Conservation (phyloP, 2,888 invertebrate genomes). For the Endotricha flammealis region DNA sequence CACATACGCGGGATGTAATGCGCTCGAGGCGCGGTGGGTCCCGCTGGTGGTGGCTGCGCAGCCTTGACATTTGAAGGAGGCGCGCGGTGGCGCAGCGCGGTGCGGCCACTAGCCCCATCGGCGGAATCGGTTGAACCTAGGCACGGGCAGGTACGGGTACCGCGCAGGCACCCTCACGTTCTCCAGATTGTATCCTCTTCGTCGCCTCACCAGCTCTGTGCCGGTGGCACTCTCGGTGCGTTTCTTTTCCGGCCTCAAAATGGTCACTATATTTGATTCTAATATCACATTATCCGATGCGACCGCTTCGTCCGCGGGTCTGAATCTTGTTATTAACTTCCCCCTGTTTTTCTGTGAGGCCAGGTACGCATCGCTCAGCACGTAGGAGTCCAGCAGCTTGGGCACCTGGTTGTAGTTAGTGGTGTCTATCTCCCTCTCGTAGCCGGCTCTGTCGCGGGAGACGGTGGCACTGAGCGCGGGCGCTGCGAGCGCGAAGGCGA, state of each 20-base stretch:
- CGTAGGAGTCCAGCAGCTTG: slow-evolving; percentile 45
- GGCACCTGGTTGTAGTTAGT: slow-evolving; percentile 55
- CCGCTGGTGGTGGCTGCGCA: slow-evolving; percentile 46
- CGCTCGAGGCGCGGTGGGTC: slow-evolving; percentile 34
- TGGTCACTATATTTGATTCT: slow-evolving; percentile 63
- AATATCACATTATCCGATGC: slow-evolving; percentile 63
- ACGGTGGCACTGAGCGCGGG: slow-evolving; percentile 38
- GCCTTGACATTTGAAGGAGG: slow-evolving; percentile 64
- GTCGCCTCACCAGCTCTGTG: slow-evolving; percentile 49
- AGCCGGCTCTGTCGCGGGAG: slow-evolving; percentile 55
- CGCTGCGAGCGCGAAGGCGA: slow-evolving; percentile 51
- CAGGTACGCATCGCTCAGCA: slow-evolving; percentile 51
- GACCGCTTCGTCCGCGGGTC: slow-evolving; percentile 56
- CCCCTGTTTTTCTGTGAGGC: slow-evolving; percentile 56
- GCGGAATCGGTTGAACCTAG: slow-evolving; percentile 62
- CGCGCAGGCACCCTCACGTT: slow-evolving; percentile 70
- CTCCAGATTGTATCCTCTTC: slow-evolving; percentile 71
- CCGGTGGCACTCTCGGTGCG: slow-evolving; percentile 34
- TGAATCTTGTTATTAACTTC: slow-evolving; percentile 58
- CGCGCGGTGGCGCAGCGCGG: slow-evolving; percentile 24
- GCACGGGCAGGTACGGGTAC: slow-evolving; percentile 67
- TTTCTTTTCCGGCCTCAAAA: slow-evolving; percentile 50
- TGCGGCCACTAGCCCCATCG: slow-evolving; percentile 65
- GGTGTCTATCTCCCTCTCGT: slow-evolving; percentile 63
- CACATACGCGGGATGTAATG: slow-evolving; percentile 29